Percentiles rank a stretch among this genome's conserved stretches.
These are phyloP conservation scores for Cephus rjabovi DNA, from an alignment of 2,888 invertebrate genomes.

Conservation along the genomic window DNA sequence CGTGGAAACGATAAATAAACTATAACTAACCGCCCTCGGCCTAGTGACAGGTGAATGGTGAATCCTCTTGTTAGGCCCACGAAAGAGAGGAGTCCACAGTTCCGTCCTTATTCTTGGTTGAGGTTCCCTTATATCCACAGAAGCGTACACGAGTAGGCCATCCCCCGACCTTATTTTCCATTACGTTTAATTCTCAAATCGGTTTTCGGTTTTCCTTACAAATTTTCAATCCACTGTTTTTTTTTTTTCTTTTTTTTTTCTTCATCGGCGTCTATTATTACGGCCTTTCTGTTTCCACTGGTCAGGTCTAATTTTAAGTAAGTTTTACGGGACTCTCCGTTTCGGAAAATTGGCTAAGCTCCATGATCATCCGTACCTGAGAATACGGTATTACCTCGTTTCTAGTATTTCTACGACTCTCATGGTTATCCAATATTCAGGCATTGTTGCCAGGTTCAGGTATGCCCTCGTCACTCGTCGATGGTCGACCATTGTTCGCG, in stretches of 20 bases:
- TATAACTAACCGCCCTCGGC: conserved; percentile 63
- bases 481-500: conserved; percentile 34
- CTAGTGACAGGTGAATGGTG: conserved; percentile 65
- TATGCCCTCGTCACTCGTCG: conserved; percentile 29
- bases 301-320: conserved; percentile 51
- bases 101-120: background rate
- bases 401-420: conserved; percentile 27
- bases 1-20: conserved; percentile 65
- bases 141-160: background rate
- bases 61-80: conserved; percentile 61
- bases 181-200: too few relatives aligned
- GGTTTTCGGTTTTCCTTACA: too few relatives aligned
- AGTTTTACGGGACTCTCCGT: conserved; percentile 45
- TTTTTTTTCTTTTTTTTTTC: too few relatives aligned
- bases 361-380: conserved; percentile 2
- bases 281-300: background rate
- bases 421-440: conserved; percentile 57
- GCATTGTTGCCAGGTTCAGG: conserved; percentile 42
- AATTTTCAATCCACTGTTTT: too few relatives aligned
- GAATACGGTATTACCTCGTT: background rate
- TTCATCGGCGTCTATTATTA: too few relatives aligned
- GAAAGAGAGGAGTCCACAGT: background rate
- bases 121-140: background rate
- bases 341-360: conserved; percentile 52
- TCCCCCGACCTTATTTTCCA: too few relatives aligned